A percentile compares a stretch with the other conserved stretches of the same genome.
Conservation (phyloP, 2,888 invertebrate species). For the Diplazon laetatorius region DNA sequence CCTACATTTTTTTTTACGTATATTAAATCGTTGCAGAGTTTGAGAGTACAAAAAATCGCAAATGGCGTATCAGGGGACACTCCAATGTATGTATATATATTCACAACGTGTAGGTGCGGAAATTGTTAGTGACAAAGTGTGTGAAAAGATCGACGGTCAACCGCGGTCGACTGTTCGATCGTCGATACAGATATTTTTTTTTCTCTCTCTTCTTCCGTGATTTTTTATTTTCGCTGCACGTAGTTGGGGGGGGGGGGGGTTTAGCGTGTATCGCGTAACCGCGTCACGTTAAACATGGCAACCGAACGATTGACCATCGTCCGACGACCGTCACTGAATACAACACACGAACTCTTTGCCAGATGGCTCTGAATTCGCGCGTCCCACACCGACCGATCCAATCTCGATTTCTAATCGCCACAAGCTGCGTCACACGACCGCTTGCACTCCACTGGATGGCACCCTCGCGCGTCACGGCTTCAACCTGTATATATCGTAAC, state of each 20-base stretch:
- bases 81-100: too few species aligned
- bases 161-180: constrained; percentile 42
- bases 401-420: constrained; percentile 53
- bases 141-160: constrained; percentile 23
- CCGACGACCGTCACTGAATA: constrained; percentile 45
- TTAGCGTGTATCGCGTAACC: constrained; percentile 53
- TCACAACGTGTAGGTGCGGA: not conserved
- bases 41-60: too few species aligned
- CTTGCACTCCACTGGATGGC: constrained; percentile 45
- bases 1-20: too few species aligned
- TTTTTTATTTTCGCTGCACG: constrained; percentile 5
- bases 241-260: too few species aligned
- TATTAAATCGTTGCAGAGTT: too few species aligned
- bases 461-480: constrained; percentile 2
- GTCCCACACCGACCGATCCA: constrained; percentile 48
- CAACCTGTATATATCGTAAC: not conserved
- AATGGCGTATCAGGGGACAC: constrained; percentile 15
- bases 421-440: constrained; percentile 61
- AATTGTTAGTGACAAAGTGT: constrained; percentile 17
- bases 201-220: not conserved
- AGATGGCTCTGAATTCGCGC: constrained; percentile 57
- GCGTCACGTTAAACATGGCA: constrained; percentile 55
- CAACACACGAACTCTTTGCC: constrained; percentile 48
- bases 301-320: constrained; percentile 38
- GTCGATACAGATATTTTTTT: constrained; percentile 32